Base-by-base conservation (phyloP, 1,140 invertebrate species). In the Drosophila asahinai region DNA sequence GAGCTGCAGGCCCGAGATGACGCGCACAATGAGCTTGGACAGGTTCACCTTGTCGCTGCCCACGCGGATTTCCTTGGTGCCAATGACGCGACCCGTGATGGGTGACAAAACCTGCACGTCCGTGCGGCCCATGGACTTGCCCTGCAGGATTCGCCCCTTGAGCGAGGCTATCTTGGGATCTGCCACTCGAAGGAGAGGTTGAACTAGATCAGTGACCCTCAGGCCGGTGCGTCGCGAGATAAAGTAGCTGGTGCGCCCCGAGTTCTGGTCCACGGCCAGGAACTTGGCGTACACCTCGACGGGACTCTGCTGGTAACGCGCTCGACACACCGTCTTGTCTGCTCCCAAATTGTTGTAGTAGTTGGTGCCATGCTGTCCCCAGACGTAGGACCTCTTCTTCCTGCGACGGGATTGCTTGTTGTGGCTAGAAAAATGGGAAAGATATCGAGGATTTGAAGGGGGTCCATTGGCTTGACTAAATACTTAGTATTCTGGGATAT, bases 81-180 rank as follows among this genome's bases (percentile, higher is more conserved):
- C 98, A 80, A 99, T 97, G 1, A 98, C 97, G 19, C 97, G 95
- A 2, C 98, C 98, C 5, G 97, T 98, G 33, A 98, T 97, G 1
- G 98, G 97, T 0, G 98, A 98, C 15, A 99, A 91, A 11, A 98
- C 96, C 94, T 99, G 98, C 0, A 99, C 96, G 94, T 99, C 98
- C 2, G 98, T 98, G 19, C 97, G 93, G 4, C 98, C 98, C 52
- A 97, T 96, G 6, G 96, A 96, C n/a, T 96, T 94, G 8, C 98
- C 98, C 92, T 98, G 97, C 22, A 99, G 94, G 11, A 98, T 95
- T 22, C 96, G 95, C 2, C 97, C 96, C 66, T 97, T 95, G 2
- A 99, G 94, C 5, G 95, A 95, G 0, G 98, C 98, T 55, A 99
- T 97, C 60, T 97, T 95, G 0, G 97, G 96, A 94, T 99, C 98